Evolutionary conservation across 2,888 invertebrate genomes (phyloP).

Genomic region (Eupithecia abbreviata): DNA sequence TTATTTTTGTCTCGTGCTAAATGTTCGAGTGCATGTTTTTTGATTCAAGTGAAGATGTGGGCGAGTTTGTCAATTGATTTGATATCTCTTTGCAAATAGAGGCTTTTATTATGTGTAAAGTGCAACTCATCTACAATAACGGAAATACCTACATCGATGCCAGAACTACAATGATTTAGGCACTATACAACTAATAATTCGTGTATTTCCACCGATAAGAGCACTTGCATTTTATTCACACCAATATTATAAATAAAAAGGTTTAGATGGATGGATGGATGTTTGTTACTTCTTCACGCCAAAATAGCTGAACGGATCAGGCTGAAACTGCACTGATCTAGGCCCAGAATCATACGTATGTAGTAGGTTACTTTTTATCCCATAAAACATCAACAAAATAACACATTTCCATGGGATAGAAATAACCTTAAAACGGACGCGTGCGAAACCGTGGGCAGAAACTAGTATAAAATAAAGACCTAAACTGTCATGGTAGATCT

Average conservation of each 20-base stretch:
- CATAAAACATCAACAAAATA: too few relatives aligned
- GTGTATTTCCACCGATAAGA: background rate
- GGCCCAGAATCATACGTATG: too few relatives aligned
- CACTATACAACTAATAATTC: background rate
- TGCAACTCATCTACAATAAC: conserved; percentile 2
- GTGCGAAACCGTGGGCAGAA: too few relatives aligned
- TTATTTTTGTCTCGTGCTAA: conserved; percentile 71
- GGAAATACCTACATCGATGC: conserved; percentile 22
- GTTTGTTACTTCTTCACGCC: too few relatives aligned
- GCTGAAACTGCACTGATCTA: too few relatives aligned
- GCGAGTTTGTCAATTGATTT: conserved; percentile 43
- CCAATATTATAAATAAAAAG: too few relatives aligned
- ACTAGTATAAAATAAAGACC: background rate
- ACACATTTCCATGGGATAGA: too few relatives aligned
- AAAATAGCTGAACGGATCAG: too few relatives aligned
- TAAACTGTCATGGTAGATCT: background rate
- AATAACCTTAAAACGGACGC: too few relatives aligned
- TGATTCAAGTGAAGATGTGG: conserved; percentile 40
- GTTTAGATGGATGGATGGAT: too few relatives aligned
- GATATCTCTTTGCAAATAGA: conserved; percentile 42
- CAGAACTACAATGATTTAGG: background rate
- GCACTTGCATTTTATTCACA: background rate
- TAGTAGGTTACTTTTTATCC: too few relatives aligned
- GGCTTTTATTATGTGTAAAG: conserved; percentile 4
- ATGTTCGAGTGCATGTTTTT: conserved; percentile 49